Conservation (phyloP, 2,113 vertebrate species). For the Boulengeromyrus knoepffleri region DNA sequence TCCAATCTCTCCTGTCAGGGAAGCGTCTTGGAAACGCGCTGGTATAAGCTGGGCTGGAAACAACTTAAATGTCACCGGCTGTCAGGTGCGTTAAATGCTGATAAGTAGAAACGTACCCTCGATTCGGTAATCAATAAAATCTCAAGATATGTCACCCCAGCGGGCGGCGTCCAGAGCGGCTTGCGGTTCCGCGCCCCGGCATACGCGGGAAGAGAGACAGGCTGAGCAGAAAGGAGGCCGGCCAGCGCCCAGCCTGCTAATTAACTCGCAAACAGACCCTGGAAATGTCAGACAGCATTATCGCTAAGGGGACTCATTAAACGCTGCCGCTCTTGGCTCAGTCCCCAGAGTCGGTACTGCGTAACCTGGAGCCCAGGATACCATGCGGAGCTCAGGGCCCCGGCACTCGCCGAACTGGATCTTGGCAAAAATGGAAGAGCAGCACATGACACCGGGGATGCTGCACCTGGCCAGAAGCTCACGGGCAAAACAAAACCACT, state of each 20-base stretch:
- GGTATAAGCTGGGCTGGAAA: background rate
- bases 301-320: slow-evolving; percentile 57
- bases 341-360: slow-evolving; percentile 25
- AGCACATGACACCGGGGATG: background rate
- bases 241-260: slow-evolving; percentile 33
- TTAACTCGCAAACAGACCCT: slow-evolving; percentile 38
- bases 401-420: background rate
- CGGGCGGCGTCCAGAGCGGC: background rate
- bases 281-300: slow-evolving; percentile 49
- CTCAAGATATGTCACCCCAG: background rate
- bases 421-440: background rate
- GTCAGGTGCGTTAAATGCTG: background rate
- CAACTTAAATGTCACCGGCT: background rate
- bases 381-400: background rate
- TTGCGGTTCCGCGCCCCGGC: background rate
- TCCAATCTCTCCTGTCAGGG: background rate
- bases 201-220: background rate
- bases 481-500: background rate
- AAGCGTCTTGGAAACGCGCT: background rate
- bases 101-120: background rate
- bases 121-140: background rate
- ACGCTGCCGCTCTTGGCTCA: slow-evolving; percentile 37
- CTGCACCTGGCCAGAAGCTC: background rate
- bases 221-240: slow-evolving; percentile 17
- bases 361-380: slow-evolving; percentile 4